These are phyloP conservation scores for Eristalis arbustorum DNA, from an alignment of 2,888 invertebrate species.

Conservation along the genomic window DNA sequence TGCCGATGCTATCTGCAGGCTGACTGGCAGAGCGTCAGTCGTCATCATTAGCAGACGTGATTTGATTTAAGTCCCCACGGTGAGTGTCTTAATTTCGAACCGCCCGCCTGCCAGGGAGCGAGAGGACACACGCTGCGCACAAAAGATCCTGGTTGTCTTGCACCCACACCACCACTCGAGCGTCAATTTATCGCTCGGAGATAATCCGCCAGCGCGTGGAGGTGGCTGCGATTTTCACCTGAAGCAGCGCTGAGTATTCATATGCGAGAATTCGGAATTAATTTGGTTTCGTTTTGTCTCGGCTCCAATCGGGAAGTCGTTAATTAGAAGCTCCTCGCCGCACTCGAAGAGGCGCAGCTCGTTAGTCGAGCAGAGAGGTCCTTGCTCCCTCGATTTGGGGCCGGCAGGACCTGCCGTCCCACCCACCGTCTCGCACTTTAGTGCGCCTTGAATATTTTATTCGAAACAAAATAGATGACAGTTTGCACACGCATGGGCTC, in stretches of 20 bases:
- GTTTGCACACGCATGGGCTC: not conserved
- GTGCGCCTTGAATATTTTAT: conserved; percentile 32
- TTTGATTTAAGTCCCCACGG: conserved; percentile 66
- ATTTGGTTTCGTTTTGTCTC: conserved; percentile 50
- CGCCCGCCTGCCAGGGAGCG: conserved; percentile 28
- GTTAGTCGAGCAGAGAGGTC: not conserved
- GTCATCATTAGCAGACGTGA: conserved; percentile 68
- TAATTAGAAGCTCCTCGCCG: conserved; percentile 35
- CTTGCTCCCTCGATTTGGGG: not conserved
- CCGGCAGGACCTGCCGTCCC: not conserved
- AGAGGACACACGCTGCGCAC: conserved; percentile 71
- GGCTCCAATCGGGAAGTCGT: conserved; percentile 48
- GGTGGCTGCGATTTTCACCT: not conserved
- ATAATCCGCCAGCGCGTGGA: not conserved
- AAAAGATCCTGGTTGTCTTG: conserved; percentile 71
- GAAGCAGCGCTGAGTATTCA: not conserved
- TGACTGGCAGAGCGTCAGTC: conserved; percentile 57
- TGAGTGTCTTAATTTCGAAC: conserved; percentile 76
- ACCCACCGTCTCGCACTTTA: not conserved
- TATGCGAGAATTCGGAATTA: conserved; percentile 36
- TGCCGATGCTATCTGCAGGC: conserved; percentile 65
- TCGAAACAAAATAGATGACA: conserved; percentile 25
- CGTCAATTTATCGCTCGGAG: conserved; percentile 53
- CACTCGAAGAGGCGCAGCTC: not conserved
- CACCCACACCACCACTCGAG: conserved; percentile 45